These are phyloP conservation scores for Plotosus lineatus DNA, from an alignment of 2,113 vertebrate genomes.

Conservation along the genomic window DNA sequence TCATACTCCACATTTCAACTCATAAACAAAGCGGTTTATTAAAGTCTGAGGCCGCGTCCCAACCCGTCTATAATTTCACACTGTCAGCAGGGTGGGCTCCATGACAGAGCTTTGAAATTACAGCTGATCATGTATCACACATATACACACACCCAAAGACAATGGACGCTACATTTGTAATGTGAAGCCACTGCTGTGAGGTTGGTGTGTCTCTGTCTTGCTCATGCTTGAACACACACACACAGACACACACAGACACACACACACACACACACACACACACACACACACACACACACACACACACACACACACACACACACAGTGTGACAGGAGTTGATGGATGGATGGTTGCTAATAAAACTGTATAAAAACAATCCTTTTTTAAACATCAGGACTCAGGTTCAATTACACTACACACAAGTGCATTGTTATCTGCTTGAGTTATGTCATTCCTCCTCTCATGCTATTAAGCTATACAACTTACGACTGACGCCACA, in stretches of 20 bases:
- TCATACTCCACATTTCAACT: constrained; percentile 30
- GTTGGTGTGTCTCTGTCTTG: background rate
- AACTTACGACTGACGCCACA: too few relatives aligned
- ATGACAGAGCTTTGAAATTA: constrained; percentile 68
- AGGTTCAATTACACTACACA: constrained; percentile 55
- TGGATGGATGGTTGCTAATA: constrained; percentile 45
- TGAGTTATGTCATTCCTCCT: constrained; percentile 59
- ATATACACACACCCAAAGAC: constrained; percentile 29
- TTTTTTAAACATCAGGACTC: constrained; percentile 41
- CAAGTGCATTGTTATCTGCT: constrained; percentile 60
- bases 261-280: constrained; percentile 2
- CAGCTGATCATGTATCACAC: constrained; percentile 46
- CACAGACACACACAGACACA: constrained; percentile 13
- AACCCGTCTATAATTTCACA: constrained; percentile 68
- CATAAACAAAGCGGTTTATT: constrained; percentile 39
- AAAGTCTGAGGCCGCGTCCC: constrained; percentile 23
- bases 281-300: constrained; percentile 18
- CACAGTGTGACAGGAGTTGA: constrained; percentile 42
- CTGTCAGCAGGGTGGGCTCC: constrained; percentile 62
- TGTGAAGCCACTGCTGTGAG: background rate
- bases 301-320: constrained; percentile 7
- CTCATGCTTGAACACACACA: constrained; percentile 11
- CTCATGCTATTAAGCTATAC: background rate
- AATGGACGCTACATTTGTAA: constrained; percentile 27
- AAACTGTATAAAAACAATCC: constrained; percentile 34